These are phyloP conservation scores for Psix sp. DNA, from an alignment of 1,140 invertebrate genomes.

Conservation along the genomic window DNA sequence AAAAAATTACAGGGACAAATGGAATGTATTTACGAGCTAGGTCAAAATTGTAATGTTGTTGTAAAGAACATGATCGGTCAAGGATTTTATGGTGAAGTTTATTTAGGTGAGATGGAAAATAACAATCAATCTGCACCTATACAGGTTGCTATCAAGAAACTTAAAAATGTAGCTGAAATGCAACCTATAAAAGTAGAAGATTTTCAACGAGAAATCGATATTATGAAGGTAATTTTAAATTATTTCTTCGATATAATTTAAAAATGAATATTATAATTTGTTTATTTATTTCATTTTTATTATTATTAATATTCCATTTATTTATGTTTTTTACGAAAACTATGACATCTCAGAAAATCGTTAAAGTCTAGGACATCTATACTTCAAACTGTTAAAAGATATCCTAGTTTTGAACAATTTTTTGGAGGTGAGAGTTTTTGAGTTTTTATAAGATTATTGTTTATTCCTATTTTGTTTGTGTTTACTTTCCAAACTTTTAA, in stretches of 20 bases:
- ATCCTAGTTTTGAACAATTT: no score
- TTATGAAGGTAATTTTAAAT: conserved; percentile 81
- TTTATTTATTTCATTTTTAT: no score
- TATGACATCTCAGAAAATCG: no score
- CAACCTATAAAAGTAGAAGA: conserved; percentile 79
- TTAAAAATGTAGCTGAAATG: conserved; percentile 77
- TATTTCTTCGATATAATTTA: conserved; percentile 4
- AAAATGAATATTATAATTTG: conserved; percentile 21
- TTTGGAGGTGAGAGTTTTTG: no score
- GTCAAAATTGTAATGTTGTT: conserved; percentile 78
- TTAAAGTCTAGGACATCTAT: no score
- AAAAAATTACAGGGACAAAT: no score
- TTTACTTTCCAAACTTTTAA: no score
- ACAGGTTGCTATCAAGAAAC: conserved; percentile 85
- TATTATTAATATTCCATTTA: no score
- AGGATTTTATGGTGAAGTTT: conserved; percentile 86
- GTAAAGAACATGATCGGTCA: conserved; percentile 80
- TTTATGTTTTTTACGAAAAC: no score
- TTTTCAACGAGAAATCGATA: conserved; percentile 85
- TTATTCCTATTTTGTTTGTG: no score
- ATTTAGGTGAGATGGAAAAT: conserved; percentile 79
- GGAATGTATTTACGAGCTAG: conserved; percentile 76
- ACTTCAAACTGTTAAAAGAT: no score
- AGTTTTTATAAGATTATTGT: no score
- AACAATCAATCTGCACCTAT: conserved; percentile 73